Percentiles rank a stretch among this genome's conserved stretches.
These are phyloP conservation scores for Dioctria linearis DNA, from an alignment of 2,888 invertebrate species.

Conservation along the genomic window DNA sequence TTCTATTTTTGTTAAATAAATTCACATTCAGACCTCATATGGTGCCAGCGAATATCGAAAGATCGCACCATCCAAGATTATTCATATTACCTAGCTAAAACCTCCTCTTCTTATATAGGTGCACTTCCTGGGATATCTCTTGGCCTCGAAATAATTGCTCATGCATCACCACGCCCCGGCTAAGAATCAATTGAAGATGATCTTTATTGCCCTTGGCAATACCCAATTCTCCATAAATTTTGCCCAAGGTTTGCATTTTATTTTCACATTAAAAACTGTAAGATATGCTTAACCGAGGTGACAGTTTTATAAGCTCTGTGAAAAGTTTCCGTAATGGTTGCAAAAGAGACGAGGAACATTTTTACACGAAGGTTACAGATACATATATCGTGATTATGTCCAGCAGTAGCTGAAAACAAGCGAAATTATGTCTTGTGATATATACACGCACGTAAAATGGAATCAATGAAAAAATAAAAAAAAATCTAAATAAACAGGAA, in stretches of 20 bases:
- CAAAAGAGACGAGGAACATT: not conserved
- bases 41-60: too few relatives aligned
- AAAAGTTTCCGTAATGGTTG: too few relatives aligned
- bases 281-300: constrained; percentile 26
- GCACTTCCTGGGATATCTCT: too few relatives aligned
- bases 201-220: constrained; percentile 24
- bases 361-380: too few relatives aligned
- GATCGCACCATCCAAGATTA: too few relatives aligned
- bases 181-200: not conserved
- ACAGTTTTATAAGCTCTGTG: constrained; percentile 34
- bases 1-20: too few relatives aligned
- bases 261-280: constrained; percentile 36
- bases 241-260: constrained; percentile 6
- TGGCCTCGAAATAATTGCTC: constrained; percentile 7
- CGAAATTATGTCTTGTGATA: constrained; percentile 15
- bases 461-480: not conserved
- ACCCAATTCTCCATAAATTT: constrained; percentile 32
- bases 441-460: not conserved
- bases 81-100: too few relatives aligned
- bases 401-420: constrained; percentile 20
- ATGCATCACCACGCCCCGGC: constrained; percentile 18
- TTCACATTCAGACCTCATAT: too few relatives aligned
- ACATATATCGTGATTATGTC: constrained; percentile 14
- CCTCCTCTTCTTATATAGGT: too few relatives aligned
- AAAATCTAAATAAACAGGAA: constrained; percentile 4